Base-by-base conservation (phyloP, 2,113 vertebrate species). In the Corythoichthys intestinalis region DNA sequence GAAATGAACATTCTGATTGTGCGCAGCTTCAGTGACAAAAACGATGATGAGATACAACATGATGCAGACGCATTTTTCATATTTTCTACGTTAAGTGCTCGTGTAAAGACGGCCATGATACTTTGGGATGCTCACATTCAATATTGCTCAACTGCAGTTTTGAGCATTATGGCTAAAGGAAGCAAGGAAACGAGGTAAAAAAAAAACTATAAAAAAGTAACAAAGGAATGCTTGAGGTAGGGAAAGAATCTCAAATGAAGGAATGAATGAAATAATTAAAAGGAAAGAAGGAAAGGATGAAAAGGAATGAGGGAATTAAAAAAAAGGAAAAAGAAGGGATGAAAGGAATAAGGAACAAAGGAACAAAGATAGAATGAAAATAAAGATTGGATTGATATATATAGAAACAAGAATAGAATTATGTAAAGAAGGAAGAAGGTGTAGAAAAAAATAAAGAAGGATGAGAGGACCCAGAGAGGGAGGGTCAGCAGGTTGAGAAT, bases 1-100 rank as follows among this genome's bases (percentile, higher is more conserved):
- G 53, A 65, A 82, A 85, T 78, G 54, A 67, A 79, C 70, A 61
- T 78, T 82, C 80, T 87, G 91, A 92, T 92, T 92, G 90, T 92
- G 88, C 90, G 82, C 76, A 90, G 91, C 90, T 86, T 85, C 12
- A 38, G 85, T 72, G 80, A 70, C 72, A 74, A 79, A 79, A 65
- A 50, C 12, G 49, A 65, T 35, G 3, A 17, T 37, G 11, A 20
- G 10, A 47, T 63, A 83, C 71, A 81, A 76, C 38, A 14, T 72
- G 81, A 80, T 61, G 78, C 65, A 74, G 71, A 70, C 83, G 71
- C 75, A 80, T 77, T 88, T 28, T n/a, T 35, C 28, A 11, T 12
- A 13, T 37, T 38, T 12, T 34, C 20, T n/a, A 37, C 37, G 6
- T 63, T 63, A 90, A 91, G 89, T 91, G 88, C 88, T 89, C 78